These are phyloP conservation scores for Apodemus speciosus DNA, from an alignment of 2,113 vertebrate species.

Conservation along the genomic window DNA sequence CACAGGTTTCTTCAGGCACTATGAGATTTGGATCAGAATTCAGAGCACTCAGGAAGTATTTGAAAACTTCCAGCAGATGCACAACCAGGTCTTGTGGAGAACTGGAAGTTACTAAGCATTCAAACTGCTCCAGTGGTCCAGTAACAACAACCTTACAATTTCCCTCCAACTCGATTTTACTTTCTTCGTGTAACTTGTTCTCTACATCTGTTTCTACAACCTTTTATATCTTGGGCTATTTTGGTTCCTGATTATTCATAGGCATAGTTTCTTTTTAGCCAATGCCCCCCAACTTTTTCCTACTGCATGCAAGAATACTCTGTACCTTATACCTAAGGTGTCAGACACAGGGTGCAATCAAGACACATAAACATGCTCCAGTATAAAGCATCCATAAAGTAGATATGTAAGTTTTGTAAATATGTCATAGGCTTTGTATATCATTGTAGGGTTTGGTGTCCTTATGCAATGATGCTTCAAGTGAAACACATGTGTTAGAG, in stretches of 20 bases:
- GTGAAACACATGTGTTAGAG: neutral
- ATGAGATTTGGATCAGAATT: neutral
- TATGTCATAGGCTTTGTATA: neutral
- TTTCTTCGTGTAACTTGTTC: neutral
- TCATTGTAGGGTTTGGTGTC: neutral
- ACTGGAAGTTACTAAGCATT: neutral
- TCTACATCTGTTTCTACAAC: conserved; percentile 4
- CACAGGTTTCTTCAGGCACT: neutral
- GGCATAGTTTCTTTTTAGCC: neutral
- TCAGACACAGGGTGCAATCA: neutral
- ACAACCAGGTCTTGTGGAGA: neutral
- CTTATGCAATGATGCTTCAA: neutral
- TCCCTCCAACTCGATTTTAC: neutral
- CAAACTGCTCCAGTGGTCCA: neutral
- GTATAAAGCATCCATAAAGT: neutral
- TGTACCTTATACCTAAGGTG: neutral
- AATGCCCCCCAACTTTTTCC: neutral
- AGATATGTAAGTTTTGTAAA: neutral
- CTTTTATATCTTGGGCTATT: neutral
- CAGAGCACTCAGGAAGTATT: neutral
- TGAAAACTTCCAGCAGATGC: neutral
- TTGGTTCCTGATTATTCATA: neutral
- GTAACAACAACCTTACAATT: neutral
- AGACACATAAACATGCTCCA: neutral
- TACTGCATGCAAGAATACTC: neutral